phyloP scores from a whole-genome alignment of 2,888 invertebrate genomes.

The Chrysina gloriosa region DNA sequence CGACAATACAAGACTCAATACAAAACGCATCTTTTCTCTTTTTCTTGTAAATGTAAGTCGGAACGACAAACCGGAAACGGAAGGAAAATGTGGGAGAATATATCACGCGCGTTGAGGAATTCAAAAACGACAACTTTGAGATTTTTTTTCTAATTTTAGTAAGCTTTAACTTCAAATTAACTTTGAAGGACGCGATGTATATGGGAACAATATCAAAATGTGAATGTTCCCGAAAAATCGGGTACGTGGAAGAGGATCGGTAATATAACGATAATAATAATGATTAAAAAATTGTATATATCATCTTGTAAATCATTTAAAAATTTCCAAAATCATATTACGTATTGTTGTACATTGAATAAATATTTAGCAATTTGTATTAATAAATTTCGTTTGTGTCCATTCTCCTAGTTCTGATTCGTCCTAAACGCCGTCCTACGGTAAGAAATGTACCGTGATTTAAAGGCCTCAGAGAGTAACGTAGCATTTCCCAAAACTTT shows the following conservation, averaged over 20 bases:
- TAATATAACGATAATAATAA: slow-evolving; percentile 41
- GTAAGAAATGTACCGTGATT: too few species aligned
- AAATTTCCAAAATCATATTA: slow-evolving; percentile 54
- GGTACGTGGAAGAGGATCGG: not conserved
- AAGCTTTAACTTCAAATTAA: slow-evolving; percentile 62
- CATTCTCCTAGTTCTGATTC: slow-evolving; percentile 62
- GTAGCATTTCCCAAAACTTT: too few species aligned
- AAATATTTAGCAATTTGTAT: slow-evolving; percentile 64
- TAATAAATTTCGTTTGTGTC: slow-evolving; percentile 58
- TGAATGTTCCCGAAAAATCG: not conserved
- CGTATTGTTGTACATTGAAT: slow-evolving; percentile 64
- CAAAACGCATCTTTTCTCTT: too few species aligned
- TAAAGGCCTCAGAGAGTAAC: too few species aligned
- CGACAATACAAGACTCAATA: slow-evolving; percentile 48
- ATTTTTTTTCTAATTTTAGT: too few species aligned
- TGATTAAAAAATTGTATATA: slow-evolving; percentile 54
- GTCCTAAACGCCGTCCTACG: slow-evolving; percentile 64
- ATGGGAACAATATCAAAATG: slow-evolving; percentile 53
- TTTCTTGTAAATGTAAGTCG: not conserved
- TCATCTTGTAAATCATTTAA: slow-evolving; percentile 44
- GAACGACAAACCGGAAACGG: not conserved
- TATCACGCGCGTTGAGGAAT: too few species aligned
- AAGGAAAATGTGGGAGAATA: not conserved
- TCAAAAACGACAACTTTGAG: too few species aligned
- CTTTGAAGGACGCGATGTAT: slow-evolving; percentile 51